Conservation (phyloP, 2,113 vertebrate genomes). For the Ariopsis seemanni region DNA sequence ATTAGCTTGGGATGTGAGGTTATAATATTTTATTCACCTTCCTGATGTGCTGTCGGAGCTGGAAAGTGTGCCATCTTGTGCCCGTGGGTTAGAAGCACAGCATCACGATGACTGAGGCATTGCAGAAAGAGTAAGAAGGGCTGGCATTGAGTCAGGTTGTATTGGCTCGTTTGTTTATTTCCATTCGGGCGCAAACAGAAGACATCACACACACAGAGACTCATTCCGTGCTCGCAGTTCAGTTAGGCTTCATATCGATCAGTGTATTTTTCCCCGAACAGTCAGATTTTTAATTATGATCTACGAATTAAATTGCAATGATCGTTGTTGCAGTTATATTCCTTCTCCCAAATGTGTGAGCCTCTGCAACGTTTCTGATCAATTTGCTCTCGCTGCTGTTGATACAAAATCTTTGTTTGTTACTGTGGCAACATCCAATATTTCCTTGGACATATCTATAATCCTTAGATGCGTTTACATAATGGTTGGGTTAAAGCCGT, state of each 20-base stretch:
- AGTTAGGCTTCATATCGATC: background rate
- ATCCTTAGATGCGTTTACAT: constrained; percentile 47
- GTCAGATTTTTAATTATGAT: background rate
- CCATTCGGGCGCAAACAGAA: constrained; percentile 1
- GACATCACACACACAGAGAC: background rate
- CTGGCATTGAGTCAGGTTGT: background rate
- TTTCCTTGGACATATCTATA: too few relatives aligned
- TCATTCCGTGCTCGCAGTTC: background rate
- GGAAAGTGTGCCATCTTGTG: constrained; percentile 59
- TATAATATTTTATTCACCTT: constrained; percentile 37
- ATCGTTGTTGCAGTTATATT: constrained; percentile 17
- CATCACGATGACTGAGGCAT: background rate
- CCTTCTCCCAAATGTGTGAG: background rate
- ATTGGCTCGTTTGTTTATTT: constrained; percentile 8
- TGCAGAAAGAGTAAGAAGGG: background rate
- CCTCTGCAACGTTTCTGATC: constrained; percentile 25
- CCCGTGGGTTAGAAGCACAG: constrained; percentile 36
- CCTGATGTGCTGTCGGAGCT: background rate
- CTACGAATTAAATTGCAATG: background rate
- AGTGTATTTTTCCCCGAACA: background rate
- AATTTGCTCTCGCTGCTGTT: constrained; percentile 1
- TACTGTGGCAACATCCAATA: constrained; percentile 26
- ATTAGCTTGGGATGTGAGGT: constrained; percentile 29
- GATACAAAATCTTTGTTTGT: constrained; percentile 12
- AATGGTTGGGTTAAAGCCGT: constrained; percentile 55